These are phyloP conservation scores for Phasianus colchicus DNA, from an alignment of 2,113 vertebrate genomes.

Conservation along the genomic window DNA sequence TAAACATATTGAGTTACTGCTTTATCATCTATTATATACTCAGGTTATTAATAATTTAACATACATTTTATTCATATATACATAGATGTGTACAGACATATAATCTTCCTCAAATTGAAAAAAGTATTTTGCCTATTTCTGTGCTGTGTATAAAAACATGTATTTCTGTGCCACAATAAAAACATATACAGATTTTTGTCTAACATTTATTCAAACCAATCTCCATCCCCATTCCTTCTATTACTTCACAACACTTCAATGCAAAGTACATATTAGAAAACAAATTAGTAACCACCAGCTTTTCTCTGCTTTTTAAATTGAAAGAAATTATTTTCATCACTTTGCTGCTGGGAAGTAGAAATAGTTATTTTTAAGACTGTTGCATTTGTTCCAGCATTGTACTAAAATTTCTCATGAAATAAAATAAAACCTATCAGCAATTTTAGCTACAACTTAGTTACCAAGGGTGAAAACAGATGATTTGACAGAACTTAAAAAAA, in stretches of 20 bases:
- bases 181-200: rapidly evolving
- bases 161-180: not conserved
- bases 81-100: not conserved
- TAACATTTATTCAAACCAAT: not conserved
- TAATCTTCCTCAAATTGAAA: not conserved
- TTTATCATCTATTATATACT: not conserved
- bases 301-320: not conserved
- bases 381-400: not conserved
- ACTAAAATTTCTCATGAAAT: not conserved
- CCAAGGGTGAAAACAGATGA: not conserved
- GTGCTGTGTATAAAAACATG: not conserved
- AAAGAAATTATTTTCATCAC: not conserved
- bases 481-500: not conserved
- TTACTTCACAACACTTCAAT: not conserved
- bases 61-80: not conserved
- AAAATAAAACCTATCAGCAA: not conserved
- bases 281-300: not conserved
- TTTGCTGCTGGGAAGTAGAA: not conserved
- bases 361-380: not conserved
- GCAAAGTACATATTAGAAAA: not conserved
- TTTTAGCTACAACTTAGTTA: not conserved
- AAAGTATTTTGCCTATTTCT: not conserved
- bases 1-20: not conserved
- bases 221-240: not conserved
- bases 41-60: not conserved